Evolutionary conservation across 2,113 vertebrate species (phyloP).

Genomic region (Vimba vimba): DNA sequence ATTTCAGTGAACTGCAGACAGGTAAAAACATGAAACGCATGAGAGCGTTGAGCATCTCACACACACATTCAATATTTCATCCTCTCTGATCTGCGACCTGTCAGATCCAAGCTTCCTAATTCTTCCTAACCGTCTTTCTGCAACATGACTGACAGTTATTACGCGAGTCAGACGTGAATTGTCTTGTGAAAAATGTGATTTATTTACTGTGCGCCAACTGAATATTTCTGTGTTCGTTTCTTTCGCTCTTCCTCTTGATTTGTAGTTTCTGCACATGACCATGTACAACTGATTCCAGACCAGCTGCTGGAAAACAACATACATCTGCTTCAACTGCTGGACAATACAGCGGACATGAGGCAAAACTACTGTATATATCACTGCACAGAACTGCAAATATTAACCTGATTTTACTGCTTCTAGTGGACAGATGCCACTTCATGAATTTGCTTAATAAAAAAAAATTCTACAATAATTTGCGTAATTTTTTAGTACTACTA

Average conservation of each 20-base stretch:
- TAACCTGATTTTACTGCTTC: neutral
- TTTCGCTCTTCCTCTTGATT: constrained; percentile 49
- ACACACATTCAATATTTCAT: neutral
- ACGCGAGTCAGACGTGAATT: neutral
- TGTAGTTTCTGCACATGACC: constrained; percentile 77
- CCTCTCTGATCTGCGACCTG: neutral
- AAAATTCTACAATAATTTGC: neutral
- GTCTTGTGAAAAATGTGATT: neutral
- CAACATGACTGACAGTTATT: neutral
- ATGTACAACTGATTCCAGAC: constrained; percentile 73
- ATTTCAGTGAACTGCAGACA: constrained; percentile 72
- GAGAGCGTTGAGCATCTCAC: neutral
- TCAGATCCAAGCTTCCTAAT: neutral
- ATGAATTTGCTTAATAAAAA: neutral
- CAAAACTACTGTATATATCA: neutral
- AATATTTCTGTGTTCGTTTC: constrained; percentile 4
- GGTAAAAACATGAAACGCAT: constrained; percentile 58
- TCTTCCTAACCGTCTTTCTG: neutral
- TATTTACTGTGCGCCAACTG: neutral
- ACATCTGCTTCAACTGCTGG: neutral
- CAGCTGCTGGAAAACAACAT: neutral
- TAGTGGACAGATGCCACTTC: neutral
- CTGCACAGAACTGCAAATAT: neutral
- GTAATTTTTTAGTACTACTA: neutral
- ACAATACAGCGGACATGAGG: neutral